A percentile compares a stretch with the other conserved stretches of the same genome.
Evolutionary conservation across 1,140 invertebrate genomes (phyloP).

Genomic region (Trichomalopsis sarcophagae): DNA sequence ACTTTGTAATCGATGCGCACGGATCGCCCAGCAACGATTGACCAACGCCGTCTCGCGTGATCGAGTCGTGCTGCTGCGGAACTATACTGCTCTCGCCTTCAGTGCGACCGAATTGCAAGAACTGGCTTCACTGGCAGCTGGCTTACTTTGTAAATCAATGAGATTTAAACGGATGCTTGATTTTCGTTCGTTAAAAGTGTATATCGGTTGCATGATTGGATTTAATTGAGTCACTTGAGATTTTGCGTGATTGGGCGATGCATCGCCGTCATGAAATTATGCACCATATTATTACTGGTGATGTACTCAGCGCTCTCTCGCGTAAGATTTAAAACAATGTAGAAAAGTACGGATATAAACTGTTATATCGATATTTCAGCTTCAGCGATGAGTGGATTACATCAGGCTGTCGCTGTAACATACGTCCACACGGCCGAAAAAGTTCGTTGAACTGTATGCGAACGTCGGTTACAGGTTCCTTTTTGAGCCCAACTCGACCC

Average conservation of each 20-base stretch:
- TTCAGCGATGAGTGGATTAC: too few species aligned
- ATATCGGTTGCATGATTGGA: too few species aligned
- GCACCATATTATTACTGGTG: too few species aligned
- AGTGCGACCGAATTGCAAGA: background rate
- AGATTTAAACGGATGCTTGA: background rate
- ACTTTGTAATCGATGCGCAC: background rate
- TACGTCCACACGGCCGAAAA: slow-evolving; percentile 1
- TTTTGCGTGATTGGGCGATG: too few species aligned
- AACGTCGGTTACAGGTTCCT: slow-evolving; percentile 20
- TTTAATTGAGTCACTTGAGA: too few species aligned
- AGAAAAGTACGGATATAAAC: too few species aligned
- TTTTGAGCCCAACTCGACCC: background rate
- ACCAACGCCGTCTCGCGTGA: slow-evolving; percentile 6
- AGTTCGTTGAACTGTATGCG: slow-evolving; percentile 2
- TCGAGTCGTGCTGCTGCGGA: background rate
- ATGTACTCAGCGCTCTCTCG: too few species aligned
- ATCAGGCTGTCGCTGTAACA: background rate
- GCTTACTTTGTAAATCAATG: background rate
- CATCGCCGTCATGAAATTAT: too few species aligned
- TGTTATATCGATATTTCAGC: too few species aligned
- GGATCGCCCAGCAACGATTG: background rate
- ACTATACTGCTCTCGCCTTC: background rate
- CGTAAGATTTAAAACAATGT: too few species aligned
- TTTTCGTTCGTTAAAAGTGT: background rate
- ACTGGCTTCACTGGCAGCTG: background rate